Conservation (phyloP, 2,888 invertebrate species). For the Drosophila paracracens region DNA sequence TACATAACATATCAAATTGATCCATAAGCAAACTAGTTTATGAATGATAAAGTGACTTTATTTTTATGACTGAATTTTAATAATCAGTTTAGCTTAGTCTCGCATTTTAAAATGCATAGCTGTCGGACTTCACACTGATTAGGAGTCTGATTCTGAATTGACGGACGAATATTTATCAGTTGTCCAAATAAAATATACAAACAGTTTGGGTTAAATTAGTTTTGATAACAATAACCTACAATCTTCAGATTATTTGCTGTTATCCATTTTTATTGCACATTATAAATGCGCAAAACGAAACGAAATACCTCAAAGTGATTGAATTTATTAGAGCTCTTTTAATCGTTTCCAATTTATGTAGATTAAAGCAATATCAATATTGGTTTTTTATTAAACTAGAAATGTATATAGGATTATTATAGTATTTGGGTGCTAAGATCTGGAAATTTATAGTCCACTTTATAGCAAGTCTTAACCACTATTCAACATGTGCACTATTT, state of each 20-base stretch:
- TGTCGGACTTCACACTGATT: conserved; percentile 41
- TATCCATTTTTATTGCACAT: neutral
- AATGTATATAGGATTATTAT: neutral
- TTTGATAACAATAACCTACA: neutral
- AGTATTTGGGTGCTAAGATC: too few species aligned
- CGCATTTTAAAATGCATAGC: conserved; percentile 31
- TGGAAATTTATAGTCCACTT: neutral
- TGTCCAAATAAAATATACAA: neutral
- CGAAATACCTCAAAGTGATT: neutral
- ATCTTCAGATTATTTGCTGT: neutral
- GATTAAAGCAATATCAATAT: neutral
- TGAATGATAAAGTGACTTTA: conserved; percentile 37
- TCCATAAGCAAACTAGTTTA: conserved; percentile 47
- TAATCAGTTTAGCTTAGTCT: conserved; percentile 43
- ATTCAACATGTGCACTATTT: neutral
- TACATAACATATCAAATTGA: conserved; percentile 32
- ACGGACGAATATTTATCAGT: conserved; percentile 10
- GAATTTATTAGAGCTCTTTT: neutral
- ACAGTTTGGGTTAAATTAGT: neutral
- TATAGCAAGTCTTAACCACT: neutral
- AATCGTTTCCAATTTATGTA: neutral
- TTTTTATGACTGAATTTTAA: conserved; percentile 25
- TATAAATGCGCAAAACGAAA: neutral
- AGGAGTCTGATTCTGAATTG: conserved; percentile 19
- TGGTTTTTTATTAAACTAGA: neutral